Conservation (phyloP, 2,888 invertebrate species). For the Gymnosoma rotundatum region DNA sequence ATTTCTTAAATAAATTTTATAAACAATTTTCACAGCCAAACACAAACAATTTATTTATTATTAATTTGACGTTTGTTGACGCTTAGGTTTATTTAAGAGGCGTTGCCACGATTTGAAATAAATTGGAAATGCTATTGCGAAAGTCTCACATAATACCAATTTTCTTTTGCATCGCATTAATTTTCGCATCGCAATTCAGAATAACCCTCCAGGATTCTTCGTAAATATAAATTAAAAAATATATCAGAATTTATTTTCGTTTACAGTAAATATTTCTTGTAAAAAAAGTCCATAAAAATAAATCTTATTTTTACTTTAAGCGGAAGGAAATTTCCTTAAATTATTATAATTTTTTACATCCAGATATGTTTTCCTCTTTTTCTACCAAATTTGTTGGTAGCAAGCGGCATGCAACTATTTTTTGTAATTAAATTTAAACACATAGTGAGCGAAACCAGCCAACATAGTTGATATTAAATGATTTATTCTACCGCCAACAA, state of each 20-base stretch:
- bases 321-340: constrained; percentile 69
- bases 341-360: constrained; percentile 2
- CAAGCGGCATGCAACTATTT: constrained; percentile 4
- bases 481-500: constrained; percentile 26
- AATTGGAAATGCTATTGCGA: no score
- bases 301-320: not conserved
- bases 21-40: no score
- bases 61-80: no score
- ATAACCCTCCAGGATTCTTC: no score
- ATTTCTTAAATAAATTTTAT: no score
- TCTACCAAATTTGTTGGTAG: not conserved
- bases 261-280: not conserved
- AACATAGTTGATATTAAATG: constrained; percentile 39
- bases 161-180: no score
- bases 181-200: no score
- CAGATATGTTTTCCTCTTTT: constrained; percentile 11
- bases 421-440: constrained; percentile 29
- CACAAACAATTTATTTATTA: no score
- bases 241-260: constrained; percentile 5
- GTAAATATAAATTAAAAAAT: no score
- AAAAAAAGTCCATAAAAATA: not conserved
- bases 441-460: not conserved
- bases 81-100: no score
- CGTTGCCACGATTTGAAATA: no score
- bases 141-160: no score